A percentile compares a stretch with the other conserved stretches of the same genome.
These are phyloP conservation scores for Hyposoter didymator DNA, from an alignment of 2,888 invertebrate species.

Conservation along the genomic window DNA sequence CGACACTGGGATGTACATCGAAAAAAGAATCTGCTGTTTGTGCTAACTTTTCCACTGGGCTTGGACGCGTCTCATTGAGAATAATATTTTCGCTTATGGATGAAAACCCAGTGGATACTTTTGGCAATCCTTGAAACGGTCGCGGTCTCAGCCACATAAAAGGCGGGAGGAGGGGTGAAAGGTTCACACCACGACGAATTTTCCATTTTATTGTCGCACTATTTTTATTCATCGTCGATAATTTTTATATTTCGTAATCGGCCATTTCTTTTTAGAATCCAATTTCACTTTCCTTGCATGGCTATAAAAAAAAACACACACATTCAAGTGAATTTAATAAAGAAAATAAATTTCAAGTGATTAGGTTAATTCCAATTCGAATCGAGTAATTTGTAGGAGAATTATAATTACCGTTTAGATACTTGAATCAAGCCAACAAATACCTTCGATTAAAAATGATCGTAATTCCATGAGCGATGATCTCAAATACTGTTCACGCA, in stretches of 20 bases:
- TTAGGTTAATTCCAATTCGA: background rate
- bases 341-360: background rate
- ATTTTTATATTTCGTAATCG: background rate
- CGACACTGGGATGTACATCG: slow-evolving; percentile 24
- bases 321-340: background rate
- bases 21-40: slow-evolving; percentile 10
- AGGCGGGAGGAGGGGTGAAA: slow-evolving; percentile 43
- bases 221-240: slow-evolving; percentile 15
- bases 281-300: background rate
- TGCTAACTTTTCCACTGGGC: slow-evolving; percentile 17
- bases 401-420: background rate
- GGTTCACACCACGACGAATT: slow-evolving; percentile 34
- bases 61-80: slow-evolving; percentile 13
- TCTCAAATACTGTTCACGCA: background rate
- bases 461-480: background rate
- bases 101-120: slow-evolving; percentile 13
- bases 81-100: slow-evolving; percentile 32
- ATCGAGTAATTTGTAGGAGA: background rate
- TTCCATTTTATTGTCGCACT: slow-evolving; percentile 24
- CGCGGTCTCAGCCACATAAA: slow-evolving; percentile 49
- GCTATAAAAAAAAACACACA: background rate
- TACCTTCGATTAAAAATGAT: background rate
- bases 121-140: background rate
- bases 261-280: background rate
- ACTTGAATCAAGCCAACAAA: background rate